Evolutionary conservation across 1,140 invertebrate genomes (phyloP), one percentile per base, ranked within the genome.

Genomic region (Akabosia matsudoensis): DNA sequence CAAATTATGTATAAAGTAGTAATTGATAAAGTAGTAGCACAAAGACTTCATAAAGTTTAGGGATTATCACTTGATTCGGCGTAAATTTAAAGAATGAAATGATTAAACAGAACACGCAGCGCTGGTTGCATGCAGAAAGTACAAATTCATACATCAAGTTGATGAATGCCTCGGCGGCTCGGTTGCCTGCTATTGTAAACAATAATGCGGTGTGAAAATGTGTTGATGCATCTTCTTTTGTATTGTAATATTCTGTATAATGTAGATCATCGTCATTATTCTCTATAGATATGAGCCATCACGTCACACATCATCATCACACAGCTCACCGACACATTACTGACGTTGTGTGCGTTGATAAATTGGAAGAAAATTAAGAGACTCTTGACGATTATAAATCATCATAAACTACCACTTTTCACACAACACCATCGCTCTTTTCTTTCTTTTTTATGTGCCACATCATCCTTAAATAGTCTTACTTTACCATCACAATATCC

Each of bases 281-380:
- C 37, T 45, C 37, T 61, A 14, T 24, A 61, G n/a, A 51, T n/a
- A 51, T 22, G 24, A n/a, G 14, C n/a, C 54, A 24, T 61, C 54
- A 61, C 54, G 24, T 61, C 54, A 61, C 54, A 61, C 54, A 61
- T 61, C 54, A 61, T 24, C 37, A 45, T 45, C 54, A 61, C 24
- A 61, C 54, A 61, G 54, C 54, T 61, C 24, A 61, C 54, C 54
- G 54, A 61, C 54, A 61, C 54, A 24, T 61, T 16, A 61, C 54
- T 61, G 54, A 61, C 54, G 54, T 61, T 61, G 54, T 61, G 54
- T 61, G 54, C 24, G 33, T 37, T 79, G 78, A 79, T 79, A 79
- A 79, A 79, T 76, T 76, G 78, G 64, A 73, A 56, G 75, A 76
- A 79, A 76, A 79, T 79, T 79, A 79, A 79, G 78, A 76, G 78